These are phyloP conservation scores for Metopolophium dirhodum DNA, from an alignment of 1,140 invertebrate species.

Conservation along the genomic window DNA sequence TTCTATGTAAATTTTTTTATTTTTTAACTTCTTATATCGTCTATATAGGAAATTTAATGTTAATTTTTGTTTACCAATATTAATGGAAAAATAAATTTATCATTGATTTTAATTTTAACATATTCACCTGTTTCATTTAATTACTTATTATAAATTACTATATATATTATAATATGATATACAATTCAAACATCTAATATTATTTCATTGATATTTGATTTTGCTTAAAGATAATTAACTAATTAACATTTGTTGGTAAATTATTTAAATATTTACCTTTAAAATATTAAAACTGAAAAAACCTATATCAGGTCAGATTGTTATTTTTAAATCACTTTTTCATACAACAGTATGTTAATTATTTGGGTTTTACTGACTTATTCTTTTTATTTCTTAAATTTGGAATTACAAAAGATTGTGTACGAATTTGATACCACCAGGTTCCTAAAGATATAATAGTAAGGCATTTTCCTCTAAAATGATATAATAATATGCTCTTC, in stretches of 20 bases:
- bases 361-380: not conserved
- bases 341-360: not conserved
- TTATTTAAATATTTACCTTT: not conserved
- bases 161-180: not conserved
- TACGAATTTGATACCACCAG: not conserved
- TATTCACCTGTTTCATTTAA: not conserved
- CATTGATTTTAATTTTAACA: not conserved
- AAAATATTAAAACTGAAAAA: not conserved
- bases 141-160: not conserved
- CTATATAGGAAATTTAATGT: not conserved
- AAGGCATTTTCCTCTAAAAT: not conserved
- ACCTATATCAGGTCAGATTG: not conserved
- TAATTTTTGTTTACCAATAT: constrained; percentile 15
- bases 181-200: not conserved
- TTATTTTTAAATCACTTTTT: not conserved
- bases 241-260: not conserved
- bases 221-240: no score
- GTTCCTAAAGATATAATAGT: not conserved
- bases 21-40: not conserved
- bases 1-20: constrained; percentile 25
- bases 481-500: not conserved
- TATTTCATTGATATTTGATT: not conserved
- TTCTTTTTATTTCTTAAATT: not conserved
- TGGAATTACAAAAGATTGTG: not conserved
- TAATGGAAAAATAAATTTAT: constrained; percentile 6